Conservation (phyloP, 1,140 invertebrate species). For the Manduca sexta region DNA sequence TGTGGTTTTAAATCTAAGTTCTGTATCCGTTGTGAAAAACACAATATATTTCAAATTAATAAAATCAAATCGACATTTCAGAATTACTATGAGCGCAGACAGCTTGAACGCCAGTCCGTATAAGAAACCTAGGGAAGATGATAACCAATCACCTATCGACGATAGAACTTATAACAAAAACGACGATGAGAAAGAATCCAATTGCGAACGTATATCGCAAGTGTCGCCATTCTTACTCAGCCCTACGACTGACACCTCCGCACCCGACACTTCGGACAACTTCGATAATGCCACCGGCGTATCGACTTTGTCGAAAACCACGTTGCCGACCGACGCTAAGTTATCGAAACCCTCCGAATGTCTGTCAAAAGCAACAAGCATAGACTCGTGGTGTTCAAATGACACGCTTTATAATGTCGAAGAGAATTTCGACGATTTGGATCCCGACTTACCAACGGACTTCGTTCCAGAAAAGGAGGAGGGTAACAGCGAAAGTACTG, state of each 20-base stretch:
- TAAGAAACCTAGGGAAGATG: conserved; percentile 29
- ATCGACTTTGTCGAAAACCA: conserved; percentile 60
- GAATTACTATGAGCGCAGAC: conserved; percentile 66
- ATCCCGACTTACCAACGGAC: conserved; percentile 45
- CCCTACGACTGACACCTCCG: conserved; percentile 57
- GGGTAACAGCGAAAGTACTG: conserved; percentile 53
- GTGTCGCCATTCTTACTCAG: conserved; percentile 58
- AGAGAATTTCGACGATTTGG: conserved; percentile 71
- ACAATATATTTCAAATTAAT: too few relatives aligned
- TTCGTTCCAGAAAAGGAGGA: conserved; percentile 33
- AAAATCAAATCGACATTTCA: conserved; percentile 31
- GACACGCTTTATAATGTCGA: conserved; percentile 76
- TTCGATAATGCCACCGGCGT: conserved; percentile 42
- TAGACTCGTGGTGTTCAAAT: conserved; percentile 77
- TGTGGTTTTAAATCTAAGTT: too few relatives aligned
- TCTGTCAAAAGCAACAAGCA: conserved; percentile 74
- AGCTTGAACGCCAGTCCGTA: conserved; percentile 60
- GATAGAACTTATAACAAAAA: conserved; percentile 50
- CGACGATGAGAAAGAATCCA: conserved; percentile 49
- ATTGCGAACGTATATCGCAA: conserved; percentile 58
- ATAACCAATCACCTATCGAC: conserved; percentile 30
- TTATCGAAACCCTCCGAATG: conserved; percentile 63
- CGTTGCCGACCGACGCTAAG: conserved; percentile 61
- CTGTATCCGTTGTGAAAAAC: too few relatives aligned
- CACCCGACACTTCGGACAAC: conserved; percentile 46